These are phyloP conservation scores for Hippocampus abdominalis DNA, from an alignment of 2,113 vertebrate species.

Conservation along the genomic window DNA sequence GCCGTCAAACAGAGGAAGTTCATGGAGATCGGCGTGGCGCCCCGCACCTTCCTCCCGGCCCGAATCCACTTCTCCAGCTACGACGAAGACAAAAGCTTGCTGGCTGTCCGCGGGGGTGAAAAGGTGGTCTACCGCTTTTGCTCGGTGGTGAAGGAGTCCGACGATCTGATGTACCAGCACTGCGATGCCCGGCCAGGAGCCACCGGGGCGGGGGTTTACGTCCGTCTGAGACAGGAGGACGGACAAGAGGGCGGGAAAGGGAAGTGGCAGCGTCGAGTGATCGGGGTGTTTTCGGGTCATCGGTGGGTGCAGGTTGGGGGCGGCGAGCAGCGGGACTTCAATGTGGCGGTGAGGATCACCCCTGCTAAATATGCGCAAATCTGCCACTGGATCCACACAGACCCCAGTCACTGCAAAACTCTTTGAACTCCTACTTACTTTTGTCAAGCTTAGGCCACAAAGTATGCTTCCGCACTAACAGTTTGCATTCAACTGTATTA, in stretches of 20 bases:
- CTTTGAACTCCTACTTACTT: slow-evolving; percentile 58
- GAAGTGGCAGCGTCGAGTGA: slow-evolving; percentile 86
- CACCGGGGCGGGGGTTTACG: slow-evolving; percentile 85
- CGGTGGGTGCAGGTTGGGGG: slow-evolving; percentile 82
- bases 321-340: slow-evolving; percentile 82
- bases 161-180: slow-evolving; percentile 85
- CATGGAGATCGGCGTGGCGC: slow-evolving; percentile 87
- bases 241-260: slow-evolving; percentile 42
- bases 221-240: slow-evolving; percentile 72
- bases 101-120: slow-evolving; percentile 37
- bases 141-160: slow-evolving; percentile 82
- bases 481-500: no score
- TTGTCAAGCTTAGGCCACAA: neutral
- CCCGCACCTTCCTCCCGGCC: slow-evolving; percentile 64
- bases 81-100: slow-evolving; percentile 79
- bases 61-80: slow-evolving; percentile 93
- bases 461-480: neutral
- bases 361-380: slow-evolving; percentile 90
- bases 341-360: slow-evolving; percentile 91
- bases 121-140: slow-evolving; percentile 91
- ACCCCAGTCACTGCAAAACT: slow-evolving; percentile 71
- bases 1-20: slow-evolving; percentile 73
- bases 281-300: slow-evolving; percentile 88
- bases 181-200: slow-evolving; percentile 86
- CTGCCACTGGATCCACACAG: slow-evolving; percentile 88